These are phyloP conservation scores for Drosophila bunnanda DNA, from an alignment of 2,888 invertebrate genomes.

Conservation along the genomic window DNA sequence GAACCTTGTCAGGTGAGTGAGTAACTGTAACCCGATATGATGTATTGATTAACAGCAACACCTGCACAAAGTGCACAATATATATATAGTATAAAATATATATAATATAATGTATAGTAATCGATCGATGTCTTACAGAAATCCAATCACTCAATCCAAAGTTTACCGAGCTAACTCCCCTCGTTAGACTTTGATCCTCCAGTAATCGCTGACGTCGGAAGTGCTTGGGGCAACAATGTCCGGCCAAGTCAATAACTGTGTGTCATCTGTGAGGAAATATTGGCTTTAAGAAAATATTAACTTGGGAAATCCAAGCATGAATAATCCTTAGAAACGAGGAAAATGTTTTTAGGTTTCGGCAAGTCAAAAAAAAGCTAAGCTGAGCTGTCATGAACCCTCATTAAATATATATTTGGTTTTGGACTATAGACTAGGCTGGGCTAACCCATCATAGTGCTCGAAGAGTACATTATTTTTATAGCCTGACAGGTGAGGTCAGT, in stretches of 20 bases:
- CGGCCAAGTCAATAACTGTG: constrained; percentile 17
- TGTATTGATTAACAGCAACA: constrained; percentile 11
- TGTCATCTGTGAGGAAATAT: constrained; percentile 37
- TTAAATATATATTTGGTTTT: not conserved
- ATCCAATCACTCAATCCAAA: constrained; percentile 4
- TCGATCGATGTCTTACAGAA: constrained; percentile 17
- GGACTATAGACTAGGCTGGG: constrained; percentile 4
- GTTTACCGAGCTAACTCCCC: constrained; percentile 4
- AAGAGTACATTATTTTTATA: not conserved
- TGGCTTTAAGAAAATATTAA: constrained; percentile 15
- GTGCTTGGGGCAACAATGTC: not conserved
- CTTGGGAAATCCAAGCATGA: constrained; percentile 23
- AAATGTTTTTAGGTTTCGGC: not conserved
- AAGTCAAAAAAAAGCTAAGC: not conserved
- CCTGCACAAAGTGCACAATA: constrained; percentile 24
- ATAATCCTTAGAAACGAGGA: not conserved
- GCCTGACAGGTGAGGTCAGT: constrained; percentile 20
- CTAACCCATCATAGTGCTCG: not conserved
- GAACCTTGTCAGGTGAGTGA: constrained; percentile 19
- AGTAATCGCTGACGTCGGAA: constrained; percentile 43
- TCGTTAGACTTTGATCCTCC: constrained; percentile 36
- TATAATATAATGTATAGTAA: not conserved
- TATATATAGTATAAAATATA: not conserved
- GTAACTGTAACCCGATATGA: constrained; percentile 7
- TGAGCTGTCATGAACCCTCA: not conserved